Evolutionary conservation across 2,797 vertebrate species (phyloP), one percentile per base, ranked within the genome.

Genomic region (Pseudomugil tenellus): DNA sequence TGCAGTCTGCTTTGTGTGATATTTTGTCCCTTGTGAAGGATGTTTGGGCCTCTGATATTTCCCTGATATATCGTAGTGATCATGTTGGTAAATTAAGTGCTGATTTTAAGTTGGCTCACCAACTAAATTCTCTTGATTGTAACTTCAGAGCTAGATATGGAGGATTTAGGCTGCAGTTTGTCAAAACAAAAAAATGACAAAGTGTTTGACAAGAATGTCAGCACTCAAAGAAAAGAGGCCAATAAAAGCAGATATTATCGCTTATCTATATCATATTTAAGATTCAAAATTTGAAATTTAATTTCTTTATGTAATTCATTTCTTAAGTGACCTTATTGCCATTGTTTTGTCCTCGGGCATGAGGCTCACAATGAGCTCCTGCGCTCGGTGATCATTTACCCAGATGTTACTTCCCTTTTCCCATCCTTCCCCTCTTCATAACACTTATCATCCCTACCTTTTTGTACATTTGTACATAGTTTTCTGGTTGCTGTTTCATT

Each of bases 401-500:
- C 70, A 74, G 73, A 84, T 81, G 62, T 85, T 84, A 73, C 74
- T 59, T 16, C 46, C 43, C 43, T 17, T 6, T 41, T 41, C 12
- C 49, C 51, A 26, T 17, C 26, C 25, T 13, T 23, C 79, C 59
- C 62, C 70, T 64, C 74, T 70, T 67, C 49, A 79, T 72, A 77
- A 78, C 74, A 76, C 78, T 82, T 71, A 79, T 83, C 63, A 83
- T 63, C 81, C 74, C 88, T 76, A 78, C 80, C 77, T 80, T 76
- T 91, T 91, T 94, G 92, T 93, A 94, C 91, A 92, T 89, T 92
- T 93, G 92, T 94, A 94, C 91, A 95, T 94, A 94, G 76, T 87
- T 91, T 92, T 92, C 89, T 75, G 78, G 89, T 92, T 86, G 92
- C 90, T 91, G 90, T 92, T 92, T 86, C 58, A 64, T 64, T 83